Evolutionary conservation across 2,888 invertebrate species (phyloP).

Genomic region (Flexamia atlantica): DNA sequence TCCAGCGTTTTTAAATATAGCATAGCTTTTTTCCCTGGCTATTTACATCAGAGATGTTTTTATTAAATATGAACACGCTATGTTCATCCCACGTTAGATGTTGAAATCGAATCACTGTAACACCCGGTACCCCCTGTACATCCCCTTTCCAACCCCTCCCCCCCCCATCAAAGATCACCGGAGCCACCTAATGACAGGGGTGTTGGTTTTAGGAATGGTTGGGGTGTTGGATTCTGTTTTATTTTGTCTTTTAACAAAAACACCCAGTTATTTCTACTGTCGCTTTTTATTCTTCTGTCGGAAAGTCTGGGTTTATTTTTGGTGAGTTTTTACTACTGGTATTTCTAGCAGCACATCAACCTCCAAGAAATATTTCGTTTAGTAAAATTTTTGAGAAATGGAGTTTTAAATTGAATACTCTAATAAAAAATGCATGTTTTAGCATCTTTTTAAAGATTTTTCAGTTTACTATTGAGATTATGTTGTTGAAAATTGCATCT

Average conservation of each 20-base stretch:
- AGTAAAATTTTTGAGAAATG: no score
- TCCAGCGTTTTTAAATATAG: neutral
- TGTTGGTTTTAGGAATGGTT: neutral
- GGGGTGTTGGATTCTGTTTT: neutral
- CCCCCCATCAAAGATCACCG: no score
- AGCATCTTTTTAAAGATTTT: no score
- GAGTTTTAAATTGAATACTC: no score
- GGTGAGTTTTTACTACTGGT: neutral
- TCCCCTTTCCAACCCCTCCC: neutral
- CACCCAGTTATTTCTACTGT: conserved; percentile 19
- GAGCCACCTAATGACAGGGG: conserved; percentile 19
- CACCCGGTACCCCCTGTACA: no score
- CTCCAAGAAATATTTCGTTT: no score
- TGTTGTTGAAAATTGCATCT: no score
- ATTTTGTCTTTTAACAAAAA: conserved; percentile 19
- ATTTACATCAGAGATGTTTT: conserved; percentile 33
- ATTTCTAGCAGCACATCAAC: neutral
- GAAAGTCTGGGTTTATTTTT: conserved; percentile 13
- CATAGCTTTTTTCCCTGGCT: neutral
- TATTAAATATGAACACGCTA: conserved; percentile 35
- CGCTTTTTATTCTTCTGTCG: neutral
- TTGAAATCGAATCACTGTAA: conserved; percentile 11
- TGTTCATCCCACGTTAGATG: conserved; percentile 22
- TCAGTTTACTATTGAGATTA: no score
- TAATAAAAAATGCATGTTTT: no score